phyloP scores from a whole-genome alignment of 2,113 vertebrate genomes.

The Sorex fumeus region DNA sequence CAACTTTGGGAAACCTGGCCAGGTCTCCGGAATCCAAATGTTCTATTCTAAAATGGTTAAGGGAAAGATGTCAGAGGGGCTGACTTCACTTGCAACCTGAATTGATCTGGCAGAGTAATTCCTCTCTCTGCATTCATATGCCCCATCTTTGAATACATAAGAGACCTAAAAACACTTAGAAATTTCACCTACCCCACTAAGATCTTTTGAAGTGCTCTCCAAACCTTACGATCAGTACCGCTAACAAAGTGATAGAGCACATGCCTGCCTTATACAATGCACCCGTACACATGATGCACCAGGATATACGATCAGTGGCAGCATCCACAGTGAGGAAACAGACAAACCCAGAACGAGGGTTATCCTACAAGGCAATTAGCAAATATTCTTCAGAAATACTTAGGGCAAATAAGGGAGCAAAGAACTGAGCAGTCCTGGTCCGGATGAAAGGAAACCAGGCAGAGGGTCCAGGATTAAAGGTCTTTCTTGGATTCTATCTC shows the following conservation, averaged over 20 bases:
- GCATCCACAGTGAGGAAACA: no score
- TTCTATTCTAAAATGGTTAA: conserved; percentile 92
- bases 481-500: no score
- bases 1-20: conserved; percentile 92
- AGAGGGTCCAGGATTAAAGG: no score
- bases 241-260: not conserved
- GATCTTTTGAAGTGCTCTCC: not conserved
- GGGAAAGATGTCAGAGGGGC: not conserved
- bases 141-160: not conserved
- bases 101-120: not conserved
- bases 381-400: no score
- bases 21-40: conserved; percentile 93
- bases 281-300: no score
- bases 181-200: not conserved
- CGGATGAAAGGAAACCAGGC: no score
- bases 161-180: not conserved
- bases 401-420: no score
- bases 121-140: not conserved
- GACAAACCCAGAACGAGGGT: no score
- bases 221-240: no score
- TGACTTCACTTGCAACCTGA: not conserved
- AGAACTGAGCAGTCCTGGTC: no score
- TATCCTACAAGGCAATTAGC: no score
- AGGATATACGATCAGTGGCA: no score
- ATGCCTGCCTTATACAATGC: not conserved